These are phyloP conservation scores for Halcyon leucocephala DNA, from an alignment of 2,797 vertebrate genomes.

Conservation along the genomic window DNA sequence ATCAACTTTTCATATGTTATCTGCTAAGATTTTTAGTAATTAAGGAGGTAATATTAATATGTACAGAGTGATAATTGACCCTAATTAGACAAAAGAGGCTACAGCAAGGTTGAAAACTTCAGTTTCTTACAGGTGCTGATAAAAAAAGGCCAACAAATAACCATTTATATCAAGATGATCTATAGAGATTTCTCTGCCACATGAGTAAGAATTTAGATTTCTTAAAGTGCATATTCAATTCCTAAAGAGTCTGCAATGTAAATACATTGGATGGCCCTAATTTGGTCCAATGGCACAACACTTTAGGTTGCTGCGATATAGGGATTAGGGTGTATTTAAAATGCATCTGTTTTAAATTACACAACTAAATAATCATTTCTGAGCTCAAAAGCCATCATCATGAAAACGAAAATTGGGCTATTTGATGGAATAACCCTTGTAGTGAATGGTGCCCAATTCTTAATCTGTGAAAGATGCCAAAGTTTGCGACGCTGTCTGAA, in stretches of 20 bases:
- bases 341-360: not conserved
- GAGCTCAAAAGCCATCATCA: not conserved
- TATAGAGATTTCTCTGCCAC: not conserved
- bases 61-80: constrained; percentile 27
- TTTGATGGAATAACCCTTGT: not conserved
- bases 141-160: not conserved
- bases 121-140: not conserved
- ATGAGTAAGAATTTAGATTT: not conserved
- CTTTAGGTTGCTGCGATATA: not conserved
- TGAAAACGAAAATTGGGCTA: not conserved
- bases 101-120: not conserved
- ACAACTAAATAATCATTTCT: not conserved
- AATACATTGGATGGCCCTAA: not conserved
- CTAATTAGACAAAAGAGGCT: constrained; percentile 13
- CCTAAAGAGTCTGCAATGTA: not conserved
- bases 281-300: not conserved
- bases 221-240: not conserved
- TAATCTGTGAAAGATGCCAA: not conserved
- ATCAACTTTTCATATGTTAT: not conserved
- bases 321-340: not conserved
- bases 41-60: not conserved
- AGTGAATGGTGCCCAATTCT: not conserved
- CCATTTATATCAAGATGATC: not conserved
- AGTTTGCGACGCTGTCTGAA: not conserved
- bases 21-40: constrained; percentile 31